Evolutionary conservation across 2,888 invertebrate genomes (phyloP), one percentile per base, ranked within the genome.

Genomic region (Parapristionchus giblindavisi): DNA sequence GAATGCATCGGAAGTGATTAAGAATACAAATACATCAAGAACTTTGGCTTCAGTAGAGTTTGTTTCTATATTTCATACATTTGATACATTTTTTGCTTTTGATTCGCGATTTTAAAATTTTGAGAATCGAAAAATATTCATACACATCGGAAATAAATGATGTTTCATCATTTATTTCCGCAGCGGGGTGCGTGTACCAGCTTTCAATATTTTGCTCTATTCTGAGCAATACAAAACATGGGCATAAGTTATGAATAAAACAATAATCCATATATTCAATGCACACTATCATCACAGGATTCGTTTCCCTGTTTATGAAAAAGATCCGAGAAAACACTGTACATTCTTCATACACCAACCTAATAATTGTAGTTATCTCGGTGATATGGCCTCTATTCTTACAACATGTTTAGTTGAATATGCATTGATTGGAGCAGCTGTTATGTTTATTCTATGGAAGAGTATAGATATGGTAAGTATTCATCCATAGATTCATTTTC

Each of bases 381-480:
- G 86, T 6, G 87, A 87, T 78, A 78, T 87, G 66, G 83, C 87
- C 29, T 84, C 86, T 2, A 83, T 87, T 72, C 75, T 87, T 51
- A 84, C 84, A 32, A 87, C 87, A 38, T 87, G 87, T 71, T 79
- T 87, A 48, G 83, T 85, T 29, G 86, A 86, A 78, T 81, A 54
- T 63, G 85, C 86, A 0, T 75, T 87, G 4, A 86, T 87, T 52
- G 85, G 85, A 3, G 87, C 87, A 1, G 87, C 85, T 0, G 84
- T 87, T 6, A 86, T 87, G 86, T 84, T 87, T 75, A 83, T 85
- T 17, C 29, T 87, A 24, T 87, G 85, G 85, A 78, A 79, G 60
- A 81, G 84, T 14, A 85, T 87, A 32, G 85, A 85, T 52, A 76
- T 81, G 27, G 70, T 71, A 27, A 17, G 29, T 17, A 63, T 40